These are phyloP conservation scores for Rambutsinella grinnellia DNA, from an alignment of 2,888 invertebrate species.

Conservation along the genomic window DNA sequence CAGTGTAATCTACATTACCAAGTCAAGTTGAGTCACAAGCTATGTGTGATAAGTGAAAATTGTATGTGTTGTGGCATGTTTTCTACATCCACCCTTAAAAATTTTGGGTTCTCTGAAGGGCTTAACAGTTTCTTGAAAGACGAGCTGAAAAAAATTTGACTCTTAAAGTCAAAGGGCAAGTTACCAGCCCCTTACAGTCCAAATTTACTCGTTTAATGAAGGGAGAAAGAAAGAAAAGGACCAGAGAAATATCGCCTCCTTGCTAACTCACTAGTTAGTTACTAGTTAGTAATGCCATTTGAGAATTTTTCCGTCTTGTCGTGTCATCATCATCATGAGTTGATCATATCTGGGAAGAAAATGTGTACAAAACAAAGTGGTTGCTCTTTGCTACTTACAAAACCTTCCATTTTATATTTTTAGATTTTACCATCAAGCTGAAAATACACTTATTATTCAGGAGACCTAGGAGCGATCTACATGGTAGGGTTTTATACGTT, in stretches of 20 bases:
- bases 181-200: conserved; percentile 20
- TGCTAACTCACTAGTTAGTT: too few species aligned
- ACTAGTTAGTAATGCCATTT: conserved; percentile 16
- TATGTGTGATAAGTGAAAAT: background rate
- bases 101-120: background rate
- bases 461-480: conserved; percentile 12
- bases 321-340: conserved; percentile 26
- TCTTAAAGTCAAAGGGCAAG: conserved; percentile 47
- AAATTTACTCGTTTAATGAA: conserved; percentile 36
- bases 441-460: conserved; percentile 10
- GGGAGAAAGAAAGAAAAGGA: too few species aligned
- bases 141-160: background rate
- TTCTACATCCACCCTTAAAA: background rate
- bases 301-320: conserved; percentile 24
- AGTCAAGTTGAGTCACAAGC: background rate
- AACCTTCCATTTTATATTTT: background rate
- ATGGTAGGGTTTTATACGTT: conserved; percentile 37
- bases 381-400: background rate
- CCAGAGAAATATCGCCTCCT: too few species aligned
- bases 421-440: background rate
- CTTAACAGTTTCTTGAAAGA: background rate
- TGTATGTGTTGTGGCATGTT: background rate
- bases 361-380: background rate
- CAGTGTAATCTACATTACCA: background rate
- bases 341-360: background rate